Evolutionary conservation across 2,113 vertebrate genomes (phyloP), one percentile per base, ranked within the genome.

Genomic region (Lagopus leucura): DNA sequence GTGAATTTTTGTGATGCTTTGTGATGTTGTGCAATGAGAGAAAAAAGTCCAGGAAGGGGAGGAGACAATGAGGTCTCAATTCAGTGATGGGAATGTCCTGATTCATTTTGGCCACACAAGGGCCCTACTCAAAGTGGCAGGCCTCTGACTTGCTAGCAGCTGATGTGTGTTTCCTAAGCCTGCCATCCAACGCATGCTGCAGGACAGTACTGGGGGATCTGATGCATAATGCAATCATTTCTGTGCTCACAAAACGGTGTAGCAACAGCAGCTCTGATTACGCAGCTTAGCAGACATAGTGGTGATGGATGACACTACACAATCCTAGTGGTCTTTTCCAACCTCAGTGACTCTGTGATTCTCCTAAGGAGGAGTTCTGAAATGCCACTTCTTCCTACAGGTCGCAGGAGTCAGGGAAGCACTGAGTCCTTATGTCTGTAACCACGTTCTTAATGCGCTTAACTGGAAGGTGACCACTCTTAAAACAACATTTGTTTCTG

Each of bases 171-270:
- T 15, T 72, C 47, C 2, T 17, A 40, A 69, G 13, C 47, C 8
- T 71, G 14, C 25, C 15, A 0, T 50, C 27, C 28, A 50, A 3
- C 8, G 4, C 7, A 1, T 0, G 1, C 77, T 73, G 45, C 61
- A 52, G 77, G 38, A 64, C 16, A 2, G 0, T n/a, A 48, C 2
- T 34, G 60, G 36, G 73, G 45, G 30, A 25, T 47, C 34, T 71
- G 15, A 1, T 5, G 6, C 4, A 10, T 47, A 27, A 25, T 13
- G 36, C 25, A 0, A 0, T 1, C 32, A 25, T 42, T 2, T 7
- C 36, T 58, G 42, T 25, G 15, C 5, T 78, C 47, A 22, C 38
- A 64, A 19, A 82, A 38, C 58, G 25, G 24, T 3, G 13, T 52
- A 40, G 71, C 22, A 61, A 20, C 9, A 45, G 78, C 11, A 2